Evolutionary conservation across 2,797 vertebrate genomes (phyloP).

Genomic region (Pangasius krempfi): DNA sequence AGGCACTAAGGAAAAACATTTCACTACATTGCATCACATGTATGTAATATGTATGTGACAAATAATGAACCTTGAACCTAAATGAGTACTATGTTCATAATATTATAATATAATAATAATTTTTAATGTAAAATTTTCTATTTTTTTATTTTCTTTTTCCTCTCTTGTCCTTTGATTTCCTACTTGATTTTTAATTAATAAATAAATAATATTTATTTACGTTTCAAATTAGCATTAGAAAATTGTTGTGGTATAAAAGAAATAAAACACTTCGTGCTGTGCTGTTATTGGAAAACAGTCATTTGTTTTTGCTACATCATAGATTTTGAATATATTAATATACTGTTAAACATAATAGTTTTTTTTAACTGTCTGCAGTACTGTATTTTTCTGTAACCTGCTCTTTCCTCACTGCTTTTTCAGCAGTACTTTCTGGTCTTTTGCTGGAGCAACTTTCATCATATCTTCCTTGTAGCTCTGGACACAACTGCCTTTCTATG

Average conservation of each 20-base stretch:
- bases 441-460: background rate
- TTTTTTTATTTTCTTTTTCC: background rate
- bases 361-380: background rate
- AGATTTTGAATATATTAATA: background rate
- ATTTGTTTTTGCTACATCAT: background rate
- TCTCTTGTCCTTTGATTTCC: background rate
- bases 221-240: too few species aligned
- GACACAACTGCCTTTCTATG: background rate
- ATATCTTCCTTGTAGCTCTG: background rate
- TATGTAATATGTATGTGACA: too few species aligned
- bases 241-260: background rate
- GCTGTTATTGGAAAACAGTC: background rate
- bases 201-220: background rate
- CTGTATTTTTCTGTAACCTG: background rate
- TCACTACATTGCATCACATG: too few species aligned
- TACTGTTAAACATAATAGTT: background rate
- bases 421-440: background rate
- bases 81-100: background rate
- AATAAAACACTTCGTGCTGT: background rate
- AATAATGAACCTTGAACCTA: too few species aligned
- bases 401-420: background rate
- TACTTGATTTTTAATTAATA: background rate
- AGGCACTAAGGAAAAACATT: too few species aligned
- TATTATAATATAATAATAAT: background rate
- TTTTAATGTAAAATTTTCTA: background rate